phyloP scores from a whole-genome alignment of 92 coral and sea anemone species.

The Phymanthus crucifer region DNA sequence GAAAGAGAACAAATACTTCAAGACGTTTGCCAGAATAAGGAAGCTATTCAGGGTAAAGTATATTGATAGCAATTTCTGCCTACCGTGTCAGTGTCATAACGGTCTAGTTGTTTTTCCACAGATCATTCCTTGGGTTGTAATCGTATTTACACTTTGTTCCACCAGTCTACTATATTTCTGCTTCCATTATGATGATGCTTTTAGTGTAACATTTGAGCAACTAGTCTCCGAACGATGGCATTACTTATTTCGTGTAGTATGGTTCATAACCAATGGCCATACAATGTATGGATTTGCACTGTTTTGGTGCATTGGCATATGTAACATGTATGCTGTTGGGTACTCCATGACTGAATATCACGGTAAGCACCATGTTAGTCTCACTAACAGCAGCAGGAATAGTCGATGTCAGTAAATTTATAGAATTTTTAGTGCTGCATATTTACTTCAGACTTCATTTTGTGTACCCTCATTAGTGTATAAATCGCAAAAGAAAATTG shows the following conservation, averaged over 20 bases:
- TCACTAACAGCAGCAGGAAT: no score
- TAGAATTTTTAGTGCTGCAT: no score
- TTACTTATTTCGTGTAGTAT: constrained; percentile 50
- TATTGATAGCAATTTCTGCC: not conserved
- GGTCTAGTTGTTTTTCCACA: constrained; percentile 16
- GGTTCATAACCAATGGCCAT: constrained; percentile 65
- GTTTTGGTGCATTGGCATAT: constrained; percentile 72
- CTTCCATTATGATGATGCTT: constrained; percentile 60
- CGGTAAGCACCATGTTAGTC: constrained; percentile 50
- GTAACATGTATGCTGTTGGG: constrained; percentile 72
- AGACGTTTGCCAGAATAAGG: constrained; percentile 62
- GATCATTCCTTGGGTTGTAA: constrained; percentile 58
- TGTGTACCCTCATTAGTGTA: no score
- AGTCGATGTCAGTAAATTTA: no score
- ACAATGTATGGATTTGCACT: constrained; percentile 64
- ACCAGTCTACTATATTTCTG: constrained; percentile 64
- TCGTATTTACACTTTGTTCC: constrained; percentile 54
- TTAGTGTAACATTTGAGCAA: constrained; percentile 67
- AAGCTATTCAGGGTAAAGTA: constrained; percentile 65
- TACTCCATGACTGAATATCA: constrained; percentile 83
- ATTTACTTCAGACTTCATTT: no score
- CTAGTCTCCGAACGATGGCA: constrained; percentile 24
- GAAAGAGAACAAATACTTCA: constrained; percentile 50
- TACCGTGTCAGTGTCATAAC: not conserved
- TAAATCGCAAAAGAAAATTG: no score